Base-by-base conservation (phyloP, 2,113 vertebrate species). In the Phrynosoma platyrhinos region DNA sequence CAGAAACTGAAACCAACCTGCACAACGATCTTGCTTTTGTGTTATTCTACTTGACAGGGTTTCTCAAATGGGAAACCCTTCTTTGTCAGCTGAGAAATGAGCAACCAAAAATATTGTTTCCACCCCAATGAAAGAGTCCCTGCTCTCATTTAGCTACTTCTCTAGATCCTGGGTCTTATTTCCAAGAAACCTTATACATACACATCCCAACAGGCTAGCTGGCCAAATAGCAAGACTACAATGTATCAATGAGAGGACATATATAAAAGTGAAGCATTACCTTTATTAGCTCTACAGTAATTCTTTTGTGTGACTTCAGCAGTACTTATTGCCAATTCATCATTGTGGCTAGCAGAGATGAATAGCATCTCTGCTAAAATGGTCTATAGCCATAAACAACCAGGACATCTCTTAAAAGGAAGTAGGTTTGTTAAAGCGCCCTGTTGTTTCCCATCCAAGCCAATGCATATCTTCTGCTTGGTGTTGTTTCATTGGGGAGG, bases 241-340 rank as follows among this genome's bases (percentile, higher is more conserved):
- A 14, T 79, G 62, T 0, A 6, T 62, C 3, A 77, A 30, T 30
- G 42, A 80, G 82, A 80, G 58, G 27, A 84, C 82, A 74, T 58
- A 42, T 27, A 79, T 62, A 88, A 86, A 53, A 1, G 2, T 47
- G 55, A 87, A 71, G 9, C 81, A 64, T 69, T 79, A 81, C 9
- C 82, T 80, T 71, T 78, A 78, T 25, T 78, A 87, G 20, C 81
- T 52, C 87, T 66, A 74, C 1, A 80, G 9, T 52, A 69, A 86
- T 71, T 88, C 80, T 62, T 77, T 53, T 69, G 71, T 32, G 8
- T 69, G 27, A 4, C 83, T 66, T 47, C 72, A 62, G 68, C 21
- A 21, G 1, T 80, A 36, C n/a, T 36, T 9, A 1, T 58, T 80
- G 83, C 71, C 75, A 25, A 64, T 42, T 27, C 5, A 87, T 86